Evolutionary conservation across 2,113 vertebrate genomes (phyloP).

Genomic region (Burhinus bistriatus): DNA sequence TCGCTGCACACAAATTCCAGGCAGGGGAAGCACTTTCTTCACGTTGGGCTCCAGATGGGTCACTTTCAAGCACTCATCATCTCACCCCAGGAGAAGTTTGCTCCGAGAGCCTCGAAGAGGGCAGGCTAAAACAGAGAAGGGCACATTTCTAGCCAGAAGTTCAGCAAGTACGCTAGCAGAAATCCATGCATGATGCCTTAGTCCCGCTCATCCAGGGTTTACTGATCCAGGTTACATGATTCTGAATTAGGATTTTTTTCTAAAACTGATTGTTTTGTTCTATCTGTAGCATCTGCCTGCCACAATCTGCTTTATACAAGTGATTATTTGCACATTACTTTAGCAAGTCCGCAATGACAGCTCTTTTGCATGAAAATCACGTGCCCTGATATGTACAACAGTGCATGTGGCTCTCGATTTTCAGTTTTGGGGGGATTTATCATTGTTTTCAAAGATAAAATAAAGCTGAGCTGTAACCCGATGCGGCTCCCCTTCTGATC

Average conservation of each 20-base stretch:
- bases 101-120: background rate
- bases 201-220: background rate
- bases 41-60: background rate
- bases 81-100: background rate
- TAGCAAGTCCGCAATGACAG: background rate
- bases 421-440: background rate
- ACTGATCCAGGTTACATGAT: background rate
- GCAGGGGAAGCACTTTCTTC: background rate
- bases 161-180: background rate
- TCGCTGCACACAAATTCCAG: background rate
- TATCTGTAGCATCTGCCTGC: background rate
- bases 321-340: background rate
- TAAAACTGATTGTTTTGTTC: background rate
- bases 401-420: background rate
- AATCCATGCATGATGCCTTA: background rate
- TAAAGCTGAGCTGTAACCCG: background rate
- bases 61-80: background rate
- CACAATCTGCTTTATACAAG: background rate
- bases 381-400: background rate
- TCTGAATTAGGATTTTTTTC: background rate
- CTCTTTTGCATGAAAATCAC: background rate
- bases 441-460: background rate
- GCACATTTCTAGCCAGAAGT: background rate
- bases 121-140: background rate
- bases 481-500: background rate